Conservation (phyloP, 2,888 invertebrate genomes). For the Trisateles emortualis region DNA sequence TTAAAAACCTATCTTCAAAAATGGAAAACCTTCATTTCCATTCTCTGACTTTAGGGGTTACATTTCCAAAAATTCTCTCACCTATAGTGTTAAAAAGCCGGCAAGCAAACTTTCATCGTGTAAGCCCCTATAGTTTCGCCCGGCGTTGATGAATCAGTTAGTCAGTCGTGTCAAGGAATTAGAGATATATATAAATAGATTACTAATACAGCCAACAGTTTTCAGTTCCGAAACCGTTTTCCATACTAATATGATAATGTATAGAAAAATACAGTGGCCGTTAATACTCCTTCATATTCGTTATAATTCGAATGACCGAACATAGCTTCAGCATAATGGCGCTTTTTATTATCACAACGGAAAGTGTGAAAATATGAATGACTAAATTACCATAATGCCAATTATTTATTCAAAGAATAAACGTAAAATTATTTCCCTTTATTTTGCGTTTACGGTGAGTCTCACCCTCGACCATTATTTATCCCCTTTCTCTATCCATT, state of each 20-base stretch:
- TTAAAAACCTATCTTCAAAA: no score
- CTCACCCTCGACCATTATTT: slow-evolving; percentile 65
- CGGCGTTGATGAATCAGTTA: no score
- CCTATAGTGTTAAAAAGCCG: no score
- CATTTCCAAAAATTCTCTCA: no score
- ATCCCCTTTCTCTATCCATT: slow-evolving; percentile 69
- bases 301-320: slow-evolving; percentile 4
- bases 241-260: background rate
- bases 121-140: no score
- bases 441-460: slow-evolving; percentile 52
- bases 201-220: no score
- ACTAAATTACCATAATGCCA: slow-evolving; percentile 40
- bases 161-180: no score
- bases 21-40: no score
- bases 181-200: no score
- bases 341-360: slow-evolving; percentile 20
- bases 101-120: no score
- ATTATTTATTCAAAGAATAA: slow-evolving; percentile 47
- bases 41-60: no score
- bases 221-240: no score
- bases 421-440: slow-evolving; percentile 49
- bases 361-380: slow-evolving; percentile 42
- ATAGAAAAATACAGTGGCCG: background rate
- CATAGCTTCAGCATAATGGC: slow-evolving; percentile 6
- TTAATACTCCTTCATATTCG: background rate